Evolutionary conservation across 2,888 invertebrate genomes (phyloP), one percentile per base, ranked within the genome.

Genomic region (Euproctis similis): DNA sequence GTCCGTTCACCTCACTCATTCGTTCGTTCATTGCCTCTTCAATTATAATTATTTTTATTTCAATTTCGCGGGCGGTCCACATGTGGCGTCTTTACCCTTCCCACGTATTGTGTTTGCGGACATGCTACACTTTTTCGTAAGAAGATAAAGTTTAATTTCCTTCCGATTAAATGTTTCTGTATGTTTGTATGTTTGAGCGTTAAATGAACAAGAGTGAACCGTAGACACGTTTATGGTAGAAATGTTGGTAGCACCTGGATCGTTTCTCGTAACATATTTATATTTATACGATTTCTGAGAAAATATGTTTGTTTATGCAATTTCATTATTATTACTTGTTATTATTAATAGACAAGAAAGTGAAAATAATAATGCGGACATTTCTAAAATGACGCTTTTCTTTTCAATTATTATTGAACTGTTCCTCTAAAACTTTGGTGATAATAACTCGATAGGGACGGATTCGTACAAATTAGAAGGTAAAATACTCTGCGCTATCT

Each of bases 71-170:
- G 66, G 56, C 68, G 59, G 63, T 57, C 53, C 62, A 68, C 75
- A 77, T 64, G 65, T 78, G 77, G 74, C 67, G 72, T 67, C 62
- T 60, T 36, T 50, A 66, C 71, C 68, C 73, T 67, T 66, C 62
- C 54, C 54, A 51, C 60, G 58, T 53, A 57, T 18, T 10, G 24
- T 6, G 22, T 4, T 11, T 21, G 4, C 21, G 8, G 21, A 7
- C 7, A 1, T 10, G 10, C 10, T 3, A 20, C 12, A 47, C 36
- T 28, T 17, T 44, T 39, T 32, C n/a, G 12, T 16, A 11, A 23
- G 14, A 5, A 3, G 0, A 8, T 41, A 49, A 33, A 23, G 36
- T 28, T 38, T 13, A 16, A 24, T 33, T 46, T 49, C 2, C 6
- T n/a, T n/a, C n/a, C n/a, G n/a, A 21, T 13, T 9, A 16, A 23